A percentile compares a stretch with the other conserved stretches of the same genome.
Conservation (phyloP, 1,140 invertebrate genomes). For the Aphis craccivora region DNA sequence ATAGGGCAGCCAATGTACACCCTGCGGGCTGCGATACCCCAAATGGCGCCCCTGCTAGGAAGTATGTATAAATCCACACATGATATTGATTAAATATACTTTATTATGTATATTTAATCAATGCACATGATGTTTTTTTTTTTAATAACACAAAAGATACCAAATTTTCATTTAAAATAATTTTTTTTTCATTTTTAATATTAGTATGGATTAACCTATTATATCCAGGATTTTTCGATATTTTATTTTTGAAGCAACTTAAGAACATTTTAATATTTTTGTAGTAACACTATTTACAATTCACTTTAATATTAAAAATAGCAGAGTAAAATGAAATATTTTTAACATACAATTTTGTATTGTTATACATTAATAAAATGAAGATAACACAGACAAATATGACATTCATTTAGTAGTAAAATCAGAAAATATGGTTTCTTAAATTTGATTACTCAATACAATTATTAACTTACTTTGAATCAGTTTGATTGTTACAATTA, state of each 20-base stretch:
- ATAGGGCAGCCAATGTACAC: no score
- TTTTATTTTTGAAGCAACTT: background rate
- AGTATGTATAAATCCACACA: no score
- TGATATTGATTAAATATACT: no score
- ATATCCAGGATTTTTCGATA: background rate
- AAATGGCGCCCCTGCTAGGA: no score
- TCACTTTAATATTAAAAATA: no score
- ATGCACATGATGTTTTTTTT: no score
- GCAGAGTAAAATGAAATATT: background rate
- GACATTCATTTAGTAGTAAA: background rate
- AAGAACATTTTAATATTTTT: no score
- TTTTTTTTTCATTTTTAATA: background rate
- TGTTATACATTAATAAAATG: no score
- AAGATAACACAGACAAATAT: background rate
- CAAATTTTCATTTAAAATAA: background rate
- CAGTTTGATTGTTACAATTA: background rate
- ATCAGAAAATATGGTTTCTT: background rate
- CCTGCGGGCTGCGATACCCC: no score
- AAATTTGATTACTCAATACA: background rate
- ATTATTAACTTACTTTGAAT: conserved; percentile 44
- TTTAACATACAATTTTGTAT: background rate
- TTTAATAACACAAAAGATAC: background rate
- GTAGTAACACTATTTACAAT: no score
- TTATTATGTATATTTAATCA: no score
- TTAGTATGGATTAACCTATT: background rate